A percentile compares a stretch with the other conserved stretches of the same genome.
These are phyloP conservation scores for Botia almorhae DNA, from an alignment of 2,797 vertebrate genomes.

Conservation along the genomic window DNA sequence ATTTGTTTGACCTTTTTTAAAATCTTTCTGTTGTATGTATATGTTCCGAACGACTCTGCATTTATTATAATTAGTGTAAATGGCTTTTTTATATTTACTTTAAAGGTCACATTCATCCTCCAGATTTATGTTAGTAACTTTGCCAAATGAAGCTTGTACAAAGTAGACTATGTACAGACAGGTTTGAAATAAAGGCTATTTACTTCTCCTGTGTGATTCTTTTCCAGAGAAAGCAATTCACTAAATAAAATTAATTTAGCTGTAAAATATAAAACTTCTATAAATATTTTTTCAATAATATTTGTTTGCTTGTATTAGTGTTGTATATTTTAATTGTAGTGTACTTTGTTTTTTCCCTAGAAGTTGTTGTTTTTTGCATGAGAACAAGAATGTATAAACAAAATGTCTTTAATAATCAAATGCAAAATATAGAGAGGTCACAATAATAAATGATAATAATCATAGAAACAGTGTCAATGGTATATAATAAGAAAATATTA, in stretches of 20 bases:
- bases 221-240: neutral
- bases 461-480: neutral
- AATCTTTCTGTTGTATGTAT: neutral
- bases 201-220: neutral
- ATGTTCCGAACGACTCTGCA: neutral
- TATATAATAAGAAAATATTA: neutral
- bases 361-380: too few relatives aligned
- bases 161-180: neutral
- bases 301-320: neutral
- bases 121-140: neutral
- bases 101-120: neutral
- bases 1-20: neutral
- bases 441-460: neutral
- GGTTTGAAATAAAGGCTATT: constrained; percentile 18
- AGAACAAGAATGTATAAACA: too few relatives aligned
- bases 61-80: constrained; percentile 3
- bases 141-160: constrained; percentile 32
- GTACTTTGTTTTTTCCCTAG: too few relatives aligned
- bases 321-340: neutral
- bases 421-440: neutral
- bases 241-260: neutral
- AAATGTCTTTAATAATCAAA: neutral
- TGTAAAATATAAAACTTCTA: neutral
- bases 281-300: neutral
- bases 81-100: neutral